Conservation (phyloP, 1,140 invertebrate species). For the Chlorops oryzae region DNA sequence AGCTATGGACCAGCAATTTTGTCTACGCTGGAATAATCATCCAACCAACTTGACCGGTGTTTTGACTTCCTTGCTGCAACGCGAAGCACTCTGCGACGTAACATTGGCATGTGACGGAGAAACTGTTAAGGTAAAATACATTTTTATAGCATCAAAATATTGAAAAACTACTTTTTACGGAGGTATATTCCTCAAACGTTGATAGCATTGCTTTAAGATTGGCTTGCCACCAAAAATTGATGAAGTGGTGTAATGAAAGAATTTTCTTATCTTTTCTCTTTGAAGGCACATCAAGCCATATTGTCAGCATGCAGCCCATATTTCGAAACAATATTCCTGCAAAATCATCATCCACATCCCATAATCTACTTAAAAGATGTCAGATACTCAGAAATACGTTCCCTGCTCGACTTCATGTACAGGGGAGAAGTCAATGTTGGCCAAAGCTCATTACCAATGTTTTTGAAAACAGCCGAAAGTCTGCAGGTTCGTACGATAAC, state of each 20-base stretch:
- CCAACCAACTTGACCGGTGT: slow-evolving; percentile 83
- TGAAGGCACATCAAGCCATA: slow-evolving; percentile 83
- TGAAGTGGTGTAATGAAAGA: background rate
- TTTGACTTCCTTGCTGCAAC: slow-evolving; percentile 74
- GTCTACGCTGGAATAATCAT: slow-evolving; percentile 91
- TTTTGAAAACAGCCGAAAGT: slow-evolving; percentile 85
- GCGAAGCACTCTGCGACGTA: slow-evolving; percentile 84
- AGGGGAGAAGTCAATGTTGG: slow-evolving; percentile 85
- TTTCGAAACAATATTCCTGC: slow-evolving; percentile 88
- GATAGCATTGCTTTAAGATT: too few relatives aligned
- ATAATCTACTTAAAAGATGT: slow-evolving; percentile 90
- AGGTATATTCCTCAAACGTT: background rate
- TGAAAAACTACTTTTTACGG: background rate
- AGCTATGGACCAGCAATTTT: slow-evolving; percentile 90
- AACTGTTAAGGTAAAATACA: slow-evolving; percentile 64
- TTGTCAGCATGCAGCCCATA: slow-evolving; percentile 90
- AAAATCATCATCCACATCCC: slow-evolving; percentile 84
- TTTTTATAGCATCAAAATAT: background rate
- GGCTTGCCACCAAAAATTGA: too few relatives aligned
- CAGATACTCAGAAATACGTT: slow-evolving; percentile 78
- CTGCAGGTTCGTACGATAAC: slow-evolving; percentile 65
- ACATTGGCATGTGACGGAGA: slow-evolving; percentile 88
- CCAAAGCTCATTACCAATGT: slow-evolving; percentile 78
- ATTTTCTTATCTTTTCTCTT: slow-evolving; percentile 16
- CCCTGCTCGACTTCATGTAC: slow-evolving; percentile 84